Evolutionary conservation across 2,888 invertebrate genomes (phyloP).

Genomic region (Papilio gigon): DNA sequence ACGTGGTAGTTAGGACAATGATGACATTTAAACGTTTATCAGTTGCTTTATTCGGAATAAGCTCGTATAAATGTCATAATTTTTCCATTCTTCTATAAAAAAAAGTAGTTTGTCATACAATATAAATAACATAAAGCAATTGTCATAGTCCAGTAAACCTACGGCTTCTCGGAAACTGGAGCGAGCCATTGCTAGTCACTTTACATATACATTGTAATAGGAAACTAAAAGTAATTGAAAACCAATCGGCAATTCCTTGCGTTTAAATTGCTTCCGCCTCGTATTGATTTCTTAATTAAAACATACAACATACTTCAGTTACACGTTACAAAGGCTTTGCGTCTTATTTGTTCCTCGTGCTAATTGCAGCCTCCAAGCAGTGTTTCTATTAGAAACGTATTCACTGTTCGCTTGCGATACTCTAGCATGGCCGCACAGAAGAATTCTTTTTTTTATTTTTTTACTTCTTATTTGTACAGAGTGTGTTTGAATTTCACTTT

Average conservation of each 20-base stretch:
- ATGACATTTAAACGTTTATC: neutral
- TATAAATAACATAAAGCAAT: neutral
- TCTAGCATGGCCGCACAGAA: constrained; percentile 2
- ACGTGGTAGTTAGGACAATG: neutral
- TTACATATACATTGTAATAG: constrained; percentile 1
- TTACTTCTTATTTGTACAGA: neutral
- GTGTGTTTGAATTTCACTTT: neutral
- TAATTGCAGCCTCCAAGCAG: constrained; percentile 35
- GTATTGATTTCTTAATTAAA: constrained; percentile 34
- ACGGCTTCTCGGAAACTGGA: constrained; percentile 9
- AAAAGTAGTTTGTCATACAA: neutral
- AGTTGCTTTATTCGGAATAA: neutral
- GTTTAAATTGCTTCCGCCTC: constrained; percentile 21
- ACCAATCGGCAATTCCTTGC: constrained; percentile 20
- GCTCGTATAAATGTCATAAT: neutral
- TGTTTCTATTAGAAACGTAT: constrained; percentile 33
- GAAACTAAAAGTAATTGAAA: constrained; percentile 19
- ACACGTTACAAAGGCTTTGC: constrained; percentile 30
- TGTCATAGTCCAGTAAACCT: neutral
- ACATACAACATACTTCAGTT: constrained; percentile 32
- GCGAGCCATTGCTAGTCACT: constrained; percentile 9
- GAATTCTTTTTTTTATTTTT: constrained; percentile 7
- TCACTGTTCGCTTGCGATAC: constrained; percentile 27
- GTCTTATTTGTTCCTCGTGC: constrained; percentile 26
- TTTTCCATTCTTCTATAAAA: too few relatives aligned